Evolutionary conservation across 2,888 invertebrate genomes (phyloP).

Genomic region (Drosophila infuscata): DNA sequence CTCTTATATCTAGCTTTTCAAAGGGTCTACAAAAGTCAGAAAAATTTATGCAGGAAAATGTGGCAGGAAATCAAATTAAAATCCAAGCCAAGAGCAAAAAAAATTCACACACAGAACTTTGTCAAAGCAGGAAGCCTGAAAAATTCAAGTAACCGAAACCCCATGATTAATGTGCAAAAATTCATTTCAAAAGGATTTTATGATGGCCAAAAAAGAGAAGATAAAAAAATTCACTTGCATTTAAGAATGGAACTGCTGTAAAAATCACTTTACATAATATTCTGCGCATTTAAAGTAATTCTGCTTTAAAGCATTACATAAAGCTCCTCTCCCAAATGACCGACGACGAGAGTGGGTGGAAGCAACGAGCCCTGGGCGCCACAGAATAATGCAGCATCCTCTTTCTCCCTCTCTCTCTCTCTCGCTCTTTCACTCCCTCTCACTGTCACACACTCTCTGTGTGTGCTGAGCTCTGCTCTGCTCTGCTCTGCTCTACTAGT

Average conservation of each 20-base stretch:
- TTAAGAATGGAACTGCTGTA: slow-evolving; percentile 44
- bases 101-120: background rate
- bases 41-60: background rate
- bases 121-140: background rate
- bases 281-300: slow-evolving; percentile 65
- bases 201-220: background rate
- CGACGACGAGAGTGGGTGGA: slow-evolving; percentile 49
- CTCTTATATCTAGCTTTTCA: background rate
- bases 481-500: slow-evolving; percentile 6
- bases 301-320: slow-evolving; percentile 59
- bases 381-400: slow-evolving; percentile 35
- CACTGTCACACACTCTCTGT: background rate
- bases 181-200: slow-evolving; percentile 7
- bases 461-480: background rate
- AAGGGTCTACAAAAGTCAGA: background rate
- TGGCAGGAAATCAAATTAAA: slow-evolving; percentile 7
- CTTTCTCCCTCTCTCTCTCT: slow-evolving; percentile 4
- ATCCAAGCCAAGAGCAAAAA: background rate
- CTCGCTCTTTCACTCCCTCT: slow-evolving; percentile 12
- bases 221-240: slow-evolving; percentile 23
- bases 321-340: slow-evolving; percentile 22
- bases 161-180: slow-evolving; percentile 14
- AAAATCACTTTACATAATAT: slow-evolving; percentile 57
- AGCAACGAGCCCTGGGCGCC: slow-evolving; percentile 54
- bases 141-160: slow-evolving; percentile 4